Base-by-base conservation (phyloP, 2,113 vertebrate genomes). In the Gnathonemus longibarbis region DNA sequence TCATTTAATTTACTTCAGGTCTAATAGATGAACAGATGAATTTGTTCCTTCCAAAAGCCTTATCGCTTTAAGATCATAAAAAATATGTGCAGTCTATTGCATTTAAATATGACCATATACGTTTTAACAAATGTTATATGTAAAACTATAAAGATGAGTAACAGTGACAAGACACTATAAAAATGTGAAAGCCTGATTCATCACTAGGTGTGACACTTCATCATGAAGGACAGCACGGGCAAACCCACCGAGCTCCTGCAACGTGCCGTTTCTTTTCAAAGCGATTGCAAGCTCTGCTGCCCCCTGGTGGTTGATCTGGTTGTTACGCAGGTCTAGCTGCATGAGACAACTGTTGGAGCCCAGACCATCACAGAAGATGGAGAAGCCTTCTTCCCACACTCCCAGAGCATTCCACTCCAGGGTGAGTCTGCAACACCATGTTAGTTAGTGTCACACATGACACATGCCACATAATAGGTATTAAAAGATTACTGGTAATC, bases 351-450 rank as follows among this genome's bases (percentile, higher is more conserved):
- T 50, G 88, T 97, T 99, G 91, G 94, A 95, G 8, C 95, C 94
- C 89, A 99, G 92, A 10, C 97, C 97, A 24, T 97, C 96, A 84
- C 98, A 99, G 91, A 99, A 97, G 3, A 96, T 85, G 0, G 97
- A 95, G 53, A 99, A 99, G 90, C 96, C 95, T 27, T 99, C 97
- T 0, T 98, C 97, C 97, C 96, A 98, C 8, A 96, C 31, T 0
- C 98, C 98, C 50, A 99, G 90, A 49, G 93, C 97, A 87, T 99
- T 99, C 98, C 98, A 99, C 92, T 99, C 98, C 91, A 99, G 92
- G 56, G 96, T 96, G 48, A 99, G 93, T 90, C 98, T 99, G 92
- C 83, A 87, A 1, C 13, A 91, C 77, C 84, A 2, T n/a, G 58
- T 48, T 87, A 89, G 88, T 9, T 66, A 31, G 87, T 10, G 7